A percentile compares a stretch with the other conserved stretches of the same genome.
Conservation (phyloP, 2,888 invertebrate species). For the Apodemia duryi region DNA sequence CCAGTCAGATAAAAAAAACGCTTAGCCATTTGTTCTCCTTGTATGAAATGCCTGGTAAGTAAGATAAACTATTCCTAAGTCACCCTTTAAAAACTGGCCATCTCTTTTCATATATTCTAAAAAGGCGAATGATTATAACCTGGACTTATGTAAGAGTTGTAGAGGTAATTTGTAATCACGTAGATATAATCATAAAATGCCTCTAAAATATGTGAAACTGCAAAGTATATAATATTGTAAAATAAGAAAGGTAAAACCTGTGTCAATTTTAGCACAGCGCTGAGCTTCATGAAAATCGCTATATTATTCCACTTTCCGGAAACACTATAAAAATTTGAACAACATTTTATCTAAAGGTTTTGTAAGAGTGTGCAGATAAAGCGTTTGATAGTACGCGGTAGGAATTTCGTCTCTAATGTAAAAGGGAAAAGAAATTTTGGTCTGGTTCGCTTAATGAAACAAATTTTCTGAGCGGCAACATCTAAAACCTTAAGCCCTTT, state of each 20-base stretch:
- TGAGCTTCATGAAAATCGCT: slow-evolving; percentile 5
- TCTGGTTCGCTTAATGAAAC: slow-evolving; percentile 68
- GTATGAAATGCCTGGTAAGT: too few species aligned
- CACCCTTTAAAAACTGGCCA: too few species aligned
- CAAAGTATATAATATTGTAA: not conserved
- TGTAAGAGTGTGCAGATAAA: slow-evolving; percentile 46
- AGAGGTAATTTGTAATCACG: too few species aligned
- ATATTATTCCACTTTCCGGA: slow-evolving; percentile 8
- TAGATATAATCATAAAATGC: too few species aligned
- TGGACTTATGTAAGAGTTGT: too few species aligned
- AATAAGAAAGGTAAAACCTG: not conserved
- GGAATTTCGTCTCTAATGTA: slow-evolving; percentile 46
- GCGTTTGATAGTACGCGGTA: slow-evolving; percentile 34
- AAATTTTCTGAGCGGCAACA: slow-evolving; percentile 71
- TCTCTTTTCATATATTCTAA: too few species aligned
- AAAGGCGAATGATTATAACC: too few species aligned
- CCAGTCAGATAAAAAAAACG: too few species aligned
- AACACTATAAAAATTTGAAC: slow-evolving; percentile 15
- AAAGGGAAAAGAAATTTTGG: slow-evolving; percentile 63
- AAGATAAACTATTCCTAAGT: too few species aligned
- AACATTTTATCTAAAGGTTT: slow-evolving; percentile 30
- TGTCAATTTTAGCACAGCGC: not conserved
- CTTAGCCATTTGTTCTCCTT: too few species aligned
- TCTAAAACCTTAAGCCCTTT: slow-evolving; percentile 72
- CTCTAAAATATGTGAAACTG: too few species aligned